These are phyloP conservation scores for Andrena chrysosceles DNA, from an alignment of 2,888 invertebrate genomes.

Conservation along the genomic window DNA sequence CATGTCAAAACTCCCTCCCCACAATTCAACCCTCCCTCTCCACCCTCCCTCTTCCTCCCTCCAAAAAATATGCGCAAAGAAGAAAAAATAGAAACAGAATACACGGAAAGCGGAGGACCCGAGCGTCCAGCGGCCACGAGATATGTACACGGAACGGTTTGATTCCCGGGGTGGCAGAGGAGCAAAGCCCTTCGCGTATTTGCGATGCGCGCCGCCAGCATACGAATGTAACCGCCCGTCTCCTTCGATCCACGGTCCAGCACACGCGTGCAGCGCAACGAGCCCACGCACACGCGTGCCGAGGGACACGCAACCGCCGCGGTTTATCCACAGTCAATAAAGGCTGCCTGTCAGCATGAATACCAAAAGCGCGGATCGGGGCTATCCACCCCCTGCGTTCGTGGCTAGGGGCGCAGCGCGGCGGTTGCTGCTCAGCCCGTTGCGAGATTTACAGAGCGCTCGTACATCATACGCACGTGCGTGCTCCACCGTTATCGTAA, in stretches of 20 bases:
- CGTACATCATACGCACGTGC: constrained; percentile 74
- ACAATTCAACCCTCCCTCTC: too few species aligned
- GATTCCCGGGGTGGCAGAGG: constrained; percentile 67
- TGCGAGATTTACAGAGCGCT: constrained; percentile 69
- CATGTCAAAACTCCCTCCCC: too few species aligned
- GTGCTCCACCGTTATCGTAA: constrained; percentile 66
- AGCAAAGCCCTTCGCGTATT: constrained; percentile 73
- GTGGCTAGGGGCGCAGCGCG: not conserved
- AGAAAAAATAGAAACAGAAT: not conserved
- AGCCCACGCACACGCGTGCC: constrained; percentile 27
- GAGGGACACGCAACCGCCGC: constrained; percentile 69
- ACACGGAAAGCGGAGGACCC: not conserved
- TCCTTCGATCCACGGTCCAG: constrained; percentile 28
- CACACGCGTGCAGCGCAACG: not conserved
- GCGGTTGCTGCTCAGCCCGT: constrained; percentile 56
- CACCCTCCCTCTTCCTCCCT: too few species aligned
- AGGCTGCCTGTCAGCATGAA: constrained; percentile 82
- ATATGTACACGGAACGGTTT: constrained; percentile 63
- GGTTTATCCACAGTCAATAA: constrained; percentile 83
- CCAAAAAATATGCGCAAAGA: not conserved
- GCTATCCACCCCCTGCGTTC: constrained; percentile 37
- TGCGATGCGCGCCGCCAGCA: constrained; percentile 68
- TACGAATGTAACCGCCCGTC: constrained; percentile 66
- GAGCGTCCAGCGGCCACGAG: constrained; percentile 41
- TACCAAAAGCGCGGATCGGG: constrained; percentile 76